Conservation (phyloP, 1,140 invertebrate species). For the Drosophila quadrilineata region DNA sequence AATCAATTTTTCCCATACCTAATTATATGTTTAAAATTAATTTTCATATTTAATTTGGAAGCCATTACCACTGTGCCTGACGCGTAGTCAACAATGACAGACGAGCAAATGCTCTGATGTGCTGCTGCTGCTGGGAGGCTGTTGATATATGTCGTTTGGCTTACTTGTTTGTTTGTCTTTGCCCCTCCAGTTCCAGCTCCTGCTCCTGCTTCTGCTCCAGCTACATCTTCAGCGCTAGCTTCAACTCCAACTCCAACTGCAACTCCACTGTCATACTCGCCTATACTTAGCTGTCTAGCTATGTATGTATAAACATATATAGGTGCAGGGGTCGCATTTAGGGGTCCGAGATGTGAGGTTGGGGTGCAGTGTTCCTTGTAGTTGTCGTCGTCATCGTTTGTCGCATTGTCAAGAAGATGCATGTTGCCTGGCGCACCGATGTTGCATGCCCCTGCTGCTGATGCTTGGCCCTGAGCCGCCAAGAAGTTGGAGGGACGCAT, state of each 20-base stretch:
- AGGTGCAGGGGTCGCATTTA: not conserved
- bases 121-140: slow-evolving; percentile 38
- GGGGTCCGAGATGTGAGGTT: not conserved
- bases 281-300: no score
- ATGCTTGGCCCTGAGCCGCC: not conserved
- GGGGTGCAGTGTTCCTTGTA: slow-evolving; percentile 55
- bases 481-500: slow-evolving; percentile 57
- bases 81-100: slow-evolving; percentile 76
- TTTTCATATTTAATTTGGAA: not conserved
- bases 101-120: slow-evolving; percentile 76
- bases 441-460: not conserved
- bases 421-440: slow-evolving; percentile 67
- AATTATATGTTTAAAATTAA: no score
- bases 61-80: slow-evolving; percentile 39
- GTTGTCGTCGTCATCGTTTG: slow-evolving; percentile 73
- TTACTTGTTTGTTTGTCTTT: slow-evolving; percentile 65
- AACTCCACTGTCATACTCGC: no score
- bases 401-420: slow-evolving; percentile 78
- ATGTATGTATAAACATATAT: no score
- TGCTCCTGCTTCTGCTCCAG: not conserved
- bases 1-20: not conserved
- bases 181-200: not conserved
- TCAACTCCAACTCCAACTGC: no score
- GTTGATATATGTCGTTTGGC: slow-evolving; percentile 75
- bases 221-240: no score